Percentiles rank a stretch among this genome's conserved stretches.
These are phyloP conservation scores for Sinosuthora webbiana DNA, from an alignment of 2,113 vertebrate species.

Conservation along the genomic window DNA sequence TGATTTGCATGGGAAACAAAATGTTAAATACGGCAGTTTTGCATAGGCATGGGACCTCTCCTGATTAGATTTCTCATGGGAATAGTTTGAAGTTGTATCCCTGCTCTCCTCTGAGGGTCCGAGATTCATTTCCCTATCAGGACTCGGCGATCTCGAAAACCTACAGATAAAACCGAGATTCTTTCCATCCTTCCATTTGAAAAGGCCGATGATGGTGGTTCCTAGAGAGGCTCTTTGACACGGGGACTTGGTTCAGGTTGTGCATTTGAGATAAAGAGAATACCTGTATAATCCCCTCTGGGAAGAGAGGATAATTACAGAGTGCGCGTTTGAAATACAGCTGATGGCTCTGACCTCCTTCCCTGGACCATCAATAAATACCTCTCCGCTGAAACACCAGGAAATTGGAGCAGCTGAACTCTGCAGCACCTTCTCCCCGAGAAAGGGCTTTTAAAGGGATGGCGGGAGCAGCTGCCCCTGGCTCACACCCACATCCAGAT, in stretches of 20 bases:
- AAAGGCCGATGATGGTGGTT: not conserved
- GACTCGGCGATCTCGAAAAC: slow-evolving; percentile 1
- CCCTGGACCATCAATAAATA: slow-evolving; percentile 59
- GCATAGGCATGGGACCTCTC: slow-evolving; percentile 24
- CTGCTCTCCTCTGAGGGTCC: not conserved
- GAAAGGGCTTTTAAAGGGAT: not conserved
- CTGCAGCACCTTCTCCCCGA: not conserved
- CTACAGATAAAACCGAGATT: slow-evolving; percentile 43
- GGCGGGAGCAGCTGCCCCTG: not conserved
- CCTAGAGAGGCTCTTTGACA: slow-evolving; percentile 54
- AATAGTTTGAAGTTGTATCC: not conserved
- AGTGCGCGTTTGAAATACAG: slow-evolving; percentile 29
- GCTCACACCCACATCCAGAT: not conserved
- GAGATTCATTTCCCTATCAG: not conserved
- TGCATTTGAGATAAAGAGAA: slow-evolving; percentile 62
- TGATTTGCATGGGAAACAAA: slow-evolving; percentile 48
- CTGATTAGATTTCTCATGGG: slow-evolving; percentile 41
- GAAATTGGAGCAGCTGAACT: slow-evolving; percentile 51
- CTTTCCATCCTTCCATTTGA: slow-evolving; percentile 56
- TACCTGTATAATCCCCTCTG: slow-evolving; percentile 62
- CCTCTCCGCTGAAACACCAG: slow-evolving; percentile 50
- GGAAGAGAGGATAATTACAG: slow-evolving; percentile 64
- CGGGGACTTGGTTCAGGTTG: slow-evolving; percentile 18
- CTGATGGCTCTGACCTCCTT: slow-evolving; percentile 62
- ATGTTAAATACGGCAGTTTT: slow-evolving; percentile 11